Conservation (phyloP, 1,140 invertebrate species). For the Hylyphantes graminicola region DNA sequence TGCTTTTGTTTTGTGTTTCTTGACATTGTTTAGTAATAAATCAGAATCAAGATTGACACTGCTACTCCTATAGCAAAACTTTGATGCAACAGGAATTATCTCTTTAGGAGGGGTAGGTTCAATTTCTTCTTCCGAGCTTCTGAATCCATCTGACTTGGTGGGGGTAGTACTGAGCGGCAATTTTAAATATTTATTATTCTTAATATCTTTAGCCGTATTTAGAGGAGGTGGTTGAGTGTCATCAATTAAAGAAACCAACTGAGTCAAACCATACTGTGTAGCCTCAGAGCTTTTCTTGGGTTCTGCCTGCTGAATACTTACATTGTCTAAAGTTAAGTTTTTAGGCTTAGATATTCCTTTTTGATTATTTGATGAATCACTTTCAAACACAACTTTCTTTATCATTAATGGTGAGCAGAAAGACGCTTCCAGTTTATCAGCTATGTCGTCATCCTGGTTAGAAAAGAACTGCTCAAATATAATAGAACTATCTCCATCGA, state of each 20-base stretch:
- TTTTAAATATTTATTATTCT: not conserved
- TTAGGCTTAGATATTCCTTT: not conserved
- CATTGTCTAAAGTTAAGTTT: not conserved
- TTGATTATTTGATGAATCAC: not conserved
- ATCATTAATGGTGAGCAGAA: conserved; percentile 18
- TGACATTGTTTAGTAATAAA: not conserved
- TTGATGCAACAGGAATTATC: not conserved
- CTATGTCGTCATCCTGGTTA: not conserved
- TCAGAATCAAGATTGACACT: conserved; percentile 26
- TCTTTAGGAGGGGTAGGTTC: conserved; percentile 45
- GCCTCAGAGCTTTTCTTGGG: not conserved
- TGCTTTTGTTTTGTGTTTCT: not conserved
- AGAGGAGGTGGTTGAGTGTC: not conserved
- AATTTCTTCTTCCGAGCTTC: conserved; percentile 42
- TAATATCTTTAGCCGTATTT: not conserved
- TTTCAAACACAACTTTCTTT: conserved; percentile 38
- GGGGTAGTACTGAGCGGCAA: not conserved
- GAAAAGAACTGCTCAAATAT: conserved; percentile 24
- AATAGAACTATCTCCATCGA: conserved; percentile 13
- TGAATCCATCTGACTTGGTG: not conserved
- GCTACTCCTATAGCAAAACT: conserved; percentile 26
- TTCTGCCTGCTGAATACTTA: not conserved
- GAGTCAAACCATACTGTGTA: conserved; percentile 43
- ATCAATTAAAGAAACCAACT: conserved; percentile 40
- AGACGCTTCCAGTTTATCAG: conserved; percentile 11